Percentiles rank a stretch among this genome's conserved stretches.
Evolutionary conservation across 2,113 vertebrate species (phyloP).

Genomic region (Hoplias malabaricus): DNA sequence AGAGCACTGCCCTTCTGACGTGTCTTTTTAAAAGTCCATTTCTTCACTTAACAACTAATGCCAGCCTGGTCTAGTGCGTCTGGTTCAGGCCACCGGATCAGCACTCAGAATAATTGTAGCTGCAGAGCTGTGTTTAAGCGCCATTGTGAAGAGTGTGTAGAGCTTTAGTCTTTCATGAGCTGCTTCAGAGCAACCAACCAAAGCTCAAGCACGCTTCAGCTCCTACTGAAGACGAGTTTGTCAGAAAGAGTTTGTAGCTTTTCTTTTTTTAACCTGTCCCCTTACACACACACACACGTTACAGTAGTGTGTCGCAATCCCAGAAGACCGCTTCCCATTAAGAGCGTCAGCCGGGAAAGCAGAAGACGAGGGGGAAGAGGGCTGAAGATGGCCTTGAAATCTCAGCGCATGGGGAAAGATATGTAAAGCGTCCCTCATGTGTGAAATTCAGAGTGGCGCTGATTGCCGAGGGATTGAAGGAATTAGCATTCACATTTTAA

Average conservation of each 20-base stretch:
- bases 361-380: background rate
- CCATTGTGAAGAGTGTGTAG: background rate
- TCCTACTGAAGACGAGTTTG: background rate
- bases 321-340: background rate
- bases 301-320: background rate
- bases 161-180: background rate
- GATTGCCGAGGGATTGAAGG: conserved; percentile 27
- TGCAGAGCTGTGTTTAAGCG: background rate
- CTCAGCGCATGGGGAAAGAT: background rate
- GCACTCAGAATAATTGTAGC: background rate
- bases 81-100: background rate
- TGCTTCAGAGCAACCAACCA: background rate
- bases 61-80: background rate
- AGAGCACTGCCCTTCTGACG: background rate
- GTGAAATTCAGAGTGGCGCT: conserved; percentile 1
- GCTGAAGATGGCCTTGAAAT: conserved; percentile 6
- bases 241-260: background rate
- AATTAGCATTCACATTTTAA: conserved; percentile 27
- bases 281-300: background rate
- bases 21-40: background rate
- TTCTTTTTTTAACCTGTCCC: background rate
- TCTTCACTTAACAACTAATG: background rate
- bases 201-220: background rate
- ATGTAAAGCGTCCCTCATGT: background rate
- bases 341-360: background rate